Base-by-base conservation (phyloP, 2,888 invertebrate species). In the Nemotelus nigrinus region DNA sequence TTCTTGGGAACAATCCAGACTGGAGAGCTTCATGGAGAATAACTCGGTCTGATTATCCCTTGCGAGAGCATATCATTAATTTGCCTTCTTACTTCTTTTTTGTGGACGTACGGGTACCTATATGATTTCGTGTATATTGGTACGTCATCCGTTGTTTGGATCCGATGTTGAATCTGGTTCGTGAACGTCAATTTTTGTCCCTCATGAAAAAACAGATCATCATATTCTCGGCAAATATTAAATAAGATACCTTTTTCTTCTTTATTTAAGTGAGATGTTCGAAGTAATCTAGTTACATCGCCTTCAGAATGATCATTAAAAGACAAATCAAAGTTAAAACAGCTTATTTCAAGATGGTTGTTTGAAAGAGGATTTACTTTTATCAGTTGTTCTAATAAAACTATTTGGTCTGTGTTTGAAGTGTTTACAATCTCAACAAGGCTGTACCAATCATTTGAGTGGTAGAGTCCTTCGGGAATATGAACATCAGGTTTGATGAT, bases 21-120 rank as follows among this genome's bases (percentile, higher is more conserved):
- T 1, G 83, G 82, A 3, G 81, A 79, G 2, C 76, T 77, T 81
- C 81, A 82, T 48, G 82, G 80, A 3, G 79, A 79, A 70, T 76
- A 48, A 6, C 78, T 78, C 25, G 79, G 80, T 80, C 78, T 67
- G 6, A 81, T 81, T 8, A 82, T 81, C 4, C 75, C 75, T 68
- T 82, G 72, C 10, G 80, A 60, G 0, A 82, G 76, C 76, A 82
- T 80, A 70, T 81, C 76, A 7, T 72, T 50, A 8, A 60, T 60
- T 60, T 77, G 77, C 2, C 44, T n/a, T 41, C 48, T 57, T 3
- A 77, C 60, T 48, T 77, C 63, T 2, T 70, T 48, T 77, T 43
- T 74, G 78, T 48, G 80, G 76, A 74, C 44, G 48, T 74, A 74
- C 4, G 74, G 60, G 8, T 74, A 74, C 44, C 63, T 45, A 25